Percentiles rank a stretch among this genome's conserved stretches.
phyloP scores from a whole-genome alignment of 2,113 vertebrate species.

The Numida meleagris region DNA sequence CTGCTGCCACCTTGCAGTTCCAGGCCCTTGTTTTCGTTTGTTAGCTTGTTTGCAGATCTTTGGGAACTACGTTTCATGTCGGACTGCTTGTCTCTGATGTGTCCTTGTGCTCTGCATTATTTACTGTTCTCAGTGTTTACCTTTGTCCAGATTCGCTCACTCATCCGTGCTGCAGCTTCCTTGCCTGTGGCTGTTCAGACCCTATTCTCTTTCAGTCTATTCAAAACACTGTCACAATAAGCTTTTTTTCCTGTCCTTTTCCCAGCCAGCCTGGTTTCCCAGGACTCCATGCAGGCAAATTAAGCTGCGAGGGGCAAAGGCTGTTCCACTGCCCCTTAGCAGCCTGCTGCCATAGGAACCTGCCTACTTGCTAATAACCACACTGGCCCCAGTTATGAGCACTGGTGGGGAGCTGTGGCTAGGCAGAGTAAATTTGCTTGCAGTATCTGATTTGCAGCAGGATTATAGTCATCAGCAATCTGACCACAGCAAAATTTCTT shows the following conservation, averaged over 20 bases:
- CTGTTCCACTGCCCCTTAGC: background rate
- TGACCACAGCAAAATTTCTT: background rate
- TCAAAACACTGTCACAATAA: background rate
- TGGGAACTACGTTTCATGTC: background rate
- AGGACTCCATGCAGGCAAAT: background rate
- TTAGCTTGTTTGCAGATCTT: background rate
- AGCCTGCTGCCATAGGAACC: background rate
- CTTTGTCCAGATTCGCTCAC: background rate
- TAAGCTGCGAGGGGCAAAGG: background rate
- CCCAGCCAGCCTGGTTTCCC: background rate
- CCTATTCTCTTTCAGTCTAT: background rate
- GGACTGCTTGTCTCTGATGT: background rate
- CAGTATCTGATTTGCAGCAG: background rate
- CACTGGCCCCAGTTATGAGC: background rate
- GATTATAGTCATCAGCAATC: background rate
- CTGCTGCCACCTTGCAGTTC: background rate
- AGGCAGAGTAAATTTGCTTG: background rate
- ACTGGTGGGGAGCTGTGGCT: background rate
- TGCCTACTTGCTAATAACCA: background rate
- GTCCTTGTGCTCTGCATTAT: background rate
- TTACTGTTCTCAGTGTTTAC: background rate
- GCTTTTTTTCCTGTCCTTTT: background rate
- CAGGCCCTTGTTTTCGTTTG: slow-evolving; percentile 5
- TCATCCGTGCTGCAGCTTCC: background rate
- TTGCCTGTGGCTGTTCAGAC: background rate